Evolutionary conservation across 2,888 invertebrate genomes (phyloP), one percentile per base, ranked within the genome.

Genomic region (Gandaritis pyraliata): DNA sequence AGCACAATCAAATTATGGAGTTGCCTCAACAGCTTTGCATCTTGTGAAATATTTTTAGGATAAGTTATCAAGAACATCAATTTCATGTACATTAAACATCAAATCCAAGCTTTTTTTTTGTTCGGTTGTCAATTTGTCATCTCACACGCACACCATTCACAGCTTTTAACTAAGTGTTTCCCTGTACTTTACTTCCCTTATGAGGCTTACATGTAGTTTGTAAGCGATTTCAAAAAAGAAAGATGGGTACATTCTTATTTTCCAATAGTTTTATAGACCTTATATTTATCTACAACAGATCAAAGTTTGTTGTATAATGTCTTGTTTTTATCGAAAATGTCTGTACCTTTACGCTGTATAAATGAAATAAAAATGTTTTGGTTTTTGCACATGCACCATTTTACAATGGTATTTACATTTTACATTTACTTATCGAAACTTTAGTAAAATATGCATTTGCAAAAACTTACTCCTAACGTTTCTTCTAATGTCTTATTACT

Each of bases 401-500:
- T 12, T 38, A 38, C 13, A 41, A 41, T 13, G 15, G 2, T 29
- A 29, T 6, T 6, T 29, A 29, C 29, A 29, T 29, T 29, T n/a
- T 6, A 23, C 23, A 23, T 23, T 5, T 23, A 10, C 8, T 33
- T 33, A 2, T 18, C n/a, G n/a, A n/a, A n/a, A n/a, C n/a, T 4
- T 43, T n/a, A 30, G 6, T 11, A 11, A 18, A 45, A 18, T 16
- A 58, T 71, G 72, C 79, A 81, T 83, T 77, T 87, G 85, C 80
- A 83, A 72, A 79, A 76, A 83, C 80, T 52, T 12, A 72, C 69
- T 66, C 66, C 66, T 73, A 70, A 69, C 71, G 67, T 81, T 74
- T 81, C 71, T 73, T 80, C 80, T 80, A 72, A 81, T 79, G 73
- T 76, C 77, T 77, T 82, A 70, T 81, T 68, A 87, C 88, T 90